These are phyloP conservation scores for Cydia strobilella DNA, from an alignment of 1,140 invertebrate species.

Conservation along the genomic window DNA sequence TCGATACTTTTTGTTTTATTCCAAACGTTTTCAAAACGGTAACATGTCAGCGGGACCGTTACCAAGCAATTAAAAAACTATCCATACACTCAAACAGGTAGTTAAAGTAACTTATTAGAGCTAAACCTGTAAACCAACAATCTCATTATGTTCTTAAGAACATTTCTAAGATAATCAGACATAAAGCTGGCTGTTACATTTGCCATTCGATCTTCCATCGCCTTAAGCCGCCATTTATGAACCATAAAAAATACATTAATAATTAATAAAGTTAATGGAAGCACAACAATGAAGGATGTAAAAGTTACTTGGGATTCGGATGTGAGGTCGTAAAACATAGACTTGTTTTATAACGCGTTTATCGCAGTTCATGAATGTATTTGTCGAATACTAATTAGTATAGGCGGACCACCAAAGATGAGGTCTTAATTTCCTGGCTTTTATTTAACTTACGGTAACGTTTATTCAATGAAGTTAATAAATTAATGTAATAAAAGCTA, in stretches of 20 bases:
- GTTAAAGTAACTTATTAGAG: not conserved
- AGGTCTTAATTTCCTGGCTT: slow-evolving; percentile 33
- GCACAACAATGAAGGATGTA: slow-evolving; percentile 43
- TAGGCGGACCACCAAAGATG: slow-evolving; percentile 47
- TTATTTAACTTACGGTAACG: slow-evolving; percentile 17
- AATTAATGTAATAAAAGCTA: slow-evolving; percentile 12
- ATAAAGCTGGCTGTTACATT: slow-evolving; percentile 27
- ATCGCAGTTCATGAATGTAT: slow-evolving; percentile 45
- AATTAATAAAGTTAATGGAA: slow-evolving; percentile 50
- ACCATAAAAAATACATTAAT: slow-evolving; percentile 44
- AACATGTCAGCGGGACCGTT: not conserved
- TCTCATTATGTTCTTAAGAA: slow-evolving; percentile 18
- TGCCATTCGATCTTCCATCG: slow-evolving; percentile 7
- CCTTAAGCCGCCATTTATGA: slow-evolving; percentile 39
- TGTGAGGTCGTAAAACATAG: slow-evolving; percentile 43
- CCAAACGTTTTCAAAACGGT: not conserved
- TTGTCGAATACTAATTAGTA: slow-evolving; percentile 48
- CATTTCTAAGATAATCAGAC: slow-evolving; percentile 37
- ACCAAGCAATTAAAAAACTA: slow-evolving; percentile 1
- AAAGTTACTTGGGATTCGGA: slow-evolving; percentile 41
- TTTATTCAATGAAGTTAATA: slow-evolving; percentile 11
- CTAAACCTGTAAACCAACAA: slow-evolving; percentile 32
- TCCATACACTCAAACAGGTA: not conserved
- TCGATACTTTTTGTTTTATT: slow-evolving; percentile 11
- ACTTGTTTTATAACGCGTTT: slow-evolving; percentile 48